A percentile compares a stretch with the other conserved stretches of the same genome.
phyloP scores from a whole-genome alignment of 1,140 invertebrate species.

The Zeugodacus cucurbitae region DNA sequence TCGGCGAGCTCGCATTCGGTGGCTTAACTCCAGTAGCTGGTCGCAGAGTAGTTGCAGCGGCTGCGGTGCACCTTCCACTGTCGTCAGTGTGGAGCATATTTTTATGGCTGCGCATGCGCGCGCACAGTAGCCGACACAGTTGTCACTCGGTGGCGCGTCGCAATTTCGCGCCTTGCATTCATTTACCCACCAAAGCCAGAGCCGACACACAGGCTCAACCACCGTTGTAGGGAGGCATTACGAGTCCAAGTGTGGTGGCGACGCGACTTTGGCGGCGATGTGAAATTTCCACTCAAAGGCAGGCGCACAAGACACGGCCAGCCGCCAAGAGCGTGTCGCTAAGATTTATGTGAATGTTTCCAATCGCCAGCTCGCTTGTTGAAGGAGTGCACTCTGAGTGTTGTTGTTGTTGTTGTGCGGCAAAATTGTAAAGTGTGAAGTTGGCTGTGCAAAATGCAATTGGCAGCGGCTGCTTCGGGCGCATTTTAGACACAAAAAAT shows the following conservation, averaged over 20 bases:
- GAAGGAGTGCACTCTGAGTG: not conserved
- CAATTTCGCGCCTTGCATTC: slow-evolving; percentile 40
- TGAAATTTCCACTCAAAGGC: not conserved
- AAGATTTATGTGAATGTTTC: slow-evolving; percentile 41
- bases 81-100: not conserved
- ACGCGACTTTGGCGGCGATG: not conserved
- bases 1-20: not conserved
- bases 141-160: slow-evolving; percentile 55
- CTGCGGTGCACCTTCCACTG: not conserved
- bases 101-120: slow-evolving; percentile 30
- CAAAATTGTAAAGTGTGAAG: slow-evolving; percentile 27
- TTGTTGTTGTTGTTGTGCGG: not conserved
- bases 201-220: not conserved
- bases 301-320: not conserved
- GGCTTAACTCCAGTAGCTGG: slow-evolving; percentile 20
- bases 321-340: not conserved
- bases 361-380: not conserved
- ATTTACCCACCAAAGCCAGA: slow-evolving; percentile 7
- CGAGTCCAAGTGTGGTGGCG: not conserved
- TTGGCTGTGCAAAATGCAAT: slow-evolving; percentile 36
- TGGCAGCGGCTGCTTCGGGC: slow-evolving; percentile 13
- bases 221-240: not conserved
- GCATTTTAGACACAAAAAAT: not conserved
- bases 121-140: slow-evolving; percentile 65
- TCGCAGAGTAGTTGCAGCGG: not conserved